phyloP scores from a whole-genome alignment of 2,113 vertebrate species.

The Phaethornis superciliosus region DNA sequence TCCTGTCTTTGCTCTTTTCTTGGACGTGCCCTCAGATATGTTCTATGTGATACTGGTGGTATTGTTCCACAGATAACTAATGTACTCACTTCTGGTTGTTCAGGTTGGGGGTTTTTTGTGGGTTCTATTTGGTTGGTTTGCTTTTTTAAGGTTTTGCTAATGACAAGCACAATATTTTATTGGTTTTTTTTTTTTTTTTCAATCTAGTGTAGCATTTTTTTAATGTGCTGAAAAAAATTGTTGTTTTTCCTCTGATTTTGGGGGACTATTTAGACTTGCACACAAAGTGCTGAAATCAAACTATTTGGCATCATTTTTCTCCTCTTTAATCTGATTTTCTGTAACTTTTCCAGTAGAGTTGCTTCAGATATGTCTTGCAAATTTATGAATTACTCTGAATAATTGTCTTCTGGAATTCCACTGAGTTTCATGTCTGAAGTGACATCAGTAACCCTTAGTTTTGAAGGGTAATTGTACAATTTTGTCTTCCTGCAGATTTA shows the following conservation, averaged over 20 bases:
- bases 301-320: neutral
- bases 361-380: neutral
- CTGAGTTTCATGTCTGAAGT: neutral
- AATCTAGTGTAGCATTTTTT: neutral
- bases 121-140: no score
- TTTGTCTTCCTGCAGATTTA: constrained; percentile 84
- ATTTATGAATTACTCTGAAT: neutral
- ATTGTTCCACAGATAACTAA: neutral
- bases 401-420: neutral
- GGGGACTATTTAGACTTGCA: neutral
- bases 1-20: neutral
- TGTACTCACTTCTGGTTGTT: no score
- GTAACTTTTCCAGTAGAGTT: neutral
- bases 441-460: neutral
- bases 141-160: neutral
- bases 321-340: neutral
- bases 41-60: neutral
- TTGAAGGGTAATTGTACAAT: neutral
- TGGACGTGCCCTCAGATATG: neutral
- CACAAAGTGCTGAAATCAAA: no score
- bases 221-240: neutral
- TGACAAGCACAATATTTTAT: neutral
- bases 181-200: neutral
- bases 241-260: neutral
- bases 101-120: neutral